Conservation (phyloP, 2,888 invertebrate genomes). For the Drosophila meridionalis region DNA sequence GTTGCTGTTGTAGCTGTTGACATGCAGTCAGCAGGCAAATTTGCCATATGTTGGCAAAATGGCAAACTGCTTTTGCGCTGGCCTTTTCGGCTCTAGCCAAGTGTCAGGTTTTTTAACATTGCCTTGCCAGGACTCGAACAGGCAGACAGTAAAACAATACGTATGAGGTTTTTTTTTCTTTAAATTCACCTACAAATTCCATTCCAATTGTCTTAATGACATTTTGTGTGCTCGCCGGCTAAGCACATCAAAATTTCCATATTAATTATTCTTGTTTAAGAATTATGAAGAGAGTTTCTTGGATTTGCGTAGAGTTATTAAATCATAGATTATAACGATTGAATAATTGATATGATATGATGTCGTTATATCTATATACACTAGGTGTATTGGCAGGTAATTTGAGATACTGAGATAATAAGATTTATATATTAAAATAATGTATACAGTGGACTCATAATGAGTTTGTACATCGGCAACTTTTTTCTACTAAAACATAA, state of each 20-base stretch:
- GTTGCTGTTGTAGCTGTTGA: constrained; percentile 41
- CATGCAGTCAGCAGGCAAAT: constrained; percentile 66
- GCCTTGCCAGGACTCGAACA: constrained; percentile 38
- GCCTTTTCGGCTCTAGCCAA: constrained; percentile 41
- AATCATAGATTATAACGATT: no score
- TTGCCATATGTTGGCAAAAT: constrained; percentile 76
- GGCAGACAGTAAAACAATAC: constrained; percentile 40
- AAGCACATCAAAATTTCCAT: background rate
- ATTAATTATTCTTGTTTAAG: background rate
- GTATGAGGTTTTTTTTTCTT: background rate
- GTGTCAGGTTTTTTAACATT: constrained; percentile 54
- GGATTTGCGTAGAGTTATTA: background rate
- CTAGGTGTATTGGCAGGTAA: no score
- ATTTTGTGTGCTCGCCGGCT: background rate
- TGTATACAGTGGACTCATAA: no score
- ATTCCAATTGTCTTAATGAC: background rate
- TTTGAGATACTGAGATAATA: no score
- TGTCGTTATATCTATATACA: no score
- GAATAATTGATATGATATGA: no score
- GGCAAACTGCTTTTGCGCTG: constrained; percentile 59
- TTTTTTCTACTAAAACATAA: no score
- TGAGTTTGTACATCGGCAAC: no score
- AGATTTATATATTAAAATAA: no score
- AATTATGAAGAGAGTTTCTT: background rate
- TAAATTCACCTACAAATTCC: constrained; percentile 1